Base-by-base conservation (phyloP, 1,140 invertebrate genomes). In the Drosophila carrolli region DNA sequence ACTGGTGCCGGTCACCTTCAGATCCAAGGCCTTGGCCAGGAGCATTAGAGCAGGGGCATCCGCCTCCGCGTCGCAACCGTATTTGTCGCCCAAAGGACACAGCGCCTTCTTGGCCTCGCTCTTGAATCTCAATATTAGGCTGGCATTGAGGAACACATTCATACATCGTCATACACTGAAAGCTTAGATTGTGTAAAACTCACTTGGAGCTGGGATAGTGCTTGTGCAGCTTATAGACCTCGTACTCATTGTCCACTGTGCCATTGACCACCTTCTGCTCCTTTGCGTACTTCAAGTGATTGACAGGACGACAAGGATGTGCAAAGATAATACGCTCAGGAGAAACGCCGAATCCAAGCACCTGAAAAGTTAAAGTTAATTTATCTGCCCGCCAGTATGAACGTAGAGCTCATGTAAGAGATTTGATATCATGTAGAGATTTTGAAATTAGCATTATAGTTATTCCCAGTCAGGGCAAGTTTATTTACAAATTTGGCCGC, bases 191-290 rank as follows among this genome's bases (percentile, higher is more conserved):
- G 1, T 6, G 0, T 4, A 1, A 19, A 35, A 93, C 94, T 94
- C 92, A 97, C 96, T 95, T 96, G 11, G 98, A 97, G 51, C 95
- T 92, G 32, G 97, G 97, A 94, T 96, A 96, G 48, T 96, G 89
- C 78, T 95, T 94, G 83, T 97, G 97, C 65, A 99, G 95, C 93
- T 99, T 99, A 84, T 97, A 93, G 23, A 99, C 94, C 93, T 99
- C 99, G 56, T 95, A 95, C 93, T 98, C 97, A 88, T 97, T 99
- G 93, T 99, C 99, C 93, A 99, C 99, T 3, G 98, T 99, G 96
- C 99, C 98, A 29, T 95, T 94, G 72, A 95, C 93, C 19, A 99
- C 96, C 8, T 96, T 95, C 6, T 95, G 93, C 41, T 95, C 94
- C 10, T 94, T 94, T 50, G 98, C 98, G 94, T 98, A 96, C 50